Conservation (phyloP, 2,888 invertebrate genomes). For the Dynastes tityus region DNA sequence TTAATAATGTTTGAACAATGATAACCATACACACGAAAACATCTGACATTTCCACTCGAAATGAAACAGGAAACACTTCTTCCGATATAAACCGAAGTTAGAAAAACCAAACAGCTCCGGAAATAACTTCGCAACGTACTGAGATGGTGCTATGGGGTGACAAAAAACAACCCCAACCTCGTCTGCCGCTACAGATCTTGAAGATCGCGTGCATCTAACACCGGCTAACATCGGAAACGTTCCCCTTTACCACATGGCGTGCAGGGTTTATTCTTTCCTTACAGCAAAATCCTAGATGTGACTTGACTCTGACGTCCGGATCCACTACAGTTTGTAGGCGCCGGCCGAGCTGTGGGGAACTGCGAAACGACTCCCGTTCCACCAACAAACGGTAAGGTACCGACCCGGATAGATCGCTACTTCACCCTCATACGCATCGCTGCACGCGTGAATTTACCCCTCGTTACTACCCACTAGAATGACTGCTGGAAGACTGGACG, state of each 20-base stretch:
- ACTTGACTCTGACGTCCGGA: constrained; percentile 10
- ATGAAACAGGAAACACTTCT: background rate
- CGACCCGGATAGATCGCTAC: constrained; percentile 20
- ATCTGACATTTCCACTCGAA: background rate
- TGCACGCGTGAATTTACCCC: constrained; percentile 33
- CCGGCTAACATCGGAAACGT: background rate
- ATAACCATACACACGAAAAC: too few relatives aligned
- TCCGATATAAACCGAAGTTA: background rate
- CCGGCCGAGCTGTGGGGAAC: background rate
- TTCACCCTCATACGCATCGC: constrained; percentile 31
- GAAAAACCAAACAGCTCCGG: background rate
- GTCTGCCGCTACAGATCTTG: background rate
- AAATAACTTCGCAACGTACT: constrained; percentile 14
- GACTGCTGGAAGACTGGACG: constrained; percentile 44
- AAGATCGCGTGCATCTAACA: background rate
- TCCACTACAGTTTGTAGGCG: background rate
- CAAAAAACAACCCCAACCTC: background rate
- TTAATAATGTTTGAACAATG: too few relatives aligned
- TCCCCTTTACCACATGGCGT: background rate
- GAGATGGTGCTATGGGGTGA: background rate
- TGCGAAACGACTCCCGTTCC: constrained; percentile 1
- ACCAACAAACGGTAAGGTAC: background rate
- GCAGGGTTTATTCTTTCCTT: background rate
- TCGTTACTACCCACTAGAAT: background rate
- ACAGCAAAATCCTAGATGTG: constrained; percentile 17